Percentiles rank a stretch among this genome's conserved stretches.
Conservation (phyloP, 53 echinoderm and acorn worm genomes). For the Henricia sp. region DNA sequence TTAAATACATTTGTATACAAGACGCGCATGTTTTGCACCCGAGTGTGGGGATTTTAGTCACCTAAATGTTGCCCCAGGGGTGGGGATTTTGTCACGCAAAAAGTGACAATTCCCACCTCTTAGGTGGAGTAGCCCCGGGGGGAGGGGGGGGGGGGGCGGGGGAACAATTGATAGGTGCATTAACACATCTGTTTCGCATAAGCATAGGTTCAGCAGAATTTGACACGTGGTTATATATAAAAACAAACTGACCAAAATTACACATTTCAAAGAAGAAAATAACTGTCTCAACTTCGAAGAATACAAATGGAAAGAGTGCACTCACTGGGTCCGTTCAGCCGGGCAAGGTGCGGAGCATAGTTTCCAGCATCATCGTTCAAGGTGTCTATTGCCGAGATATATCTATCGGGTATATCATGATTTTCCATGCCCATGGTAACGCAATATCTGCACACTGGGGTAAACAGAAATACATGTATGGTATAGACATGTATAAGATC, state of each 20-base stretch:
- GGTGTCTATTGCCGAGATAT: neutral
- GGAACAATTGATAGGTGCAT: neutral
- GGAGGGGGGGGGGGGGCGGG: neutral
- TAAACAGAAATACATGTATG: neutral
- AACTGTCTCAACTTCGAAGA: too few relatives aligned
- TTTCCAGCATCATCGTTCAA: neutral
- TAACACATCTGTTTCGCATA: neutral
- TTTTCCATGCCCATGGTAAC: neutral
- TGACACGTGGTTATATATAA: neutral
- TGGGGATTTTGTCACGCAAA: too few relatives aligned
- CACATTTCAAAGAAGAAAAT: neutral
- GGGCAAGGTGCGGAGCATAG: neutral
- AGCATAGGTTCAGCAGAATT: neutral
- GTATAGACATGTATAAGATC: neutral
- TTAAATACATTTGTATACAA: too few relatives aligned
- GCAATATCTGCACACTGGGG: neutral
- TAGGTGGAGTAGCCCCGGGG: too few relatives aligned
- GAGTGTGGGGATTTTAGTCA: too few relatives aligned
- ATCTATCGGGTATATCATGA: neutral
- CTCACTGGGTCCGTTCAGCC: neutral
- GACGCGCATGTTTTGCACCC: too few relatives aligned
- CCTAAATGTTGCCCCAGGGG: too few relatives aligned
- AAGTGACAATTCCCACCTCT: too few relatives aligned
- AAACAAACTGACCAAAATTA: neutral
- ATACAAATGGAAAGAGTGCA: neutral